Conservation (phyloP, 2,113 vertebrate species). For the Mesembrinibis cayennensis region DNA sequence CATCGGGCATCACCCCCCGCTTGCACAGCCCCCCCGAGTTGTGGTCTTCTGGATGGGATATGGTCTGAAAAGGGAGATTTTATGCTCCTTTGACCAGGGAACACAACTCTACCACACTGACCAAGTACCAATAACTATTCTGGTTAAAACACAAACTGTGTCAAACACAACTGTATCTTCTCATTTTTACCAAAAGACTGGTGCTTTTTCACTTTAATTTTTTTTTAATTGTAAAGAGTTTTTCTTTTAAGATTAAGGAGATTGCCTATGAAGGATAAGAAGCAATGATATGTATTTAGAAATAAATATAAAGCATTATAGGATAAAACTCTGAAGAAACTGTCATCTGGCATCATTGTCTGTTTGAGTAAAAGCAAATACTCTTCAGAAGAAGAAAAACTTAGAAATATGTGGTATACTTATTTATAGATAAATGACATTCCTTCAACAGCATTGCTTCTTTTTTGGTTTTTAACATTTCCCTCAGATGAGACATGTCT, state of each 20-base stretch:
- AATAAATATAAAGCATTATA: not conserved
- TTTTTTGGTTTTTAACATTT: not conserved
- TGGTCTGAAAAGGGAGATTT: no score
- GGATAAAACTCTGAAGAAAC: not conserved
- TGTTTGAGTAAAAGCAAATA: not conserved
- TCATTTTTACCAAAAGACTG: not conserved
- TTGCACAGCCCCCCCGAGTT: not conserved
- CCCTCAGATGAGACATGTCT: not conserved
- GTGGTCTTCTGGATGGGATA: no score
- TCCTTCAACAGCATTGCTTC: not conserved
- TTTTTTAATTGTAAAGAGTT: not conserved
- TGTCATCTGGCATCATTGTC: not conserved
- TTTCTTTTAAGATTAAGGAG: not conserved
- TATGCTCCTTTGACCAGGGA: not conserved
- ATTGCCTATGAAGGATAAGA: not conserved
- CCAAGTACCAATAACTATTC: accelerated
- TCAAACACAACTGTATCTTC: not conserved
- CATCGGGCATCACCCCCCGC: not conserved
- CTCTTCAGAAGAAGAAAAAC: not conserved
- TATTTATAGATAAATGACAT: not conserved
- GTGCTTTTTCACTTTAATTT: accelerated
- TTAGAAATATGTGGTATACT: not conserved
- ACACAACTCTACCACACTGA: not conserved
- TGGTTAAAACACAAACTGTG: not conserved
- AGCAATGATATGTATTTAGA: not conserved